Conservation (phyloP, 2,113 vertebrate genomes). For the Eptesicus fuscus region DNA sequence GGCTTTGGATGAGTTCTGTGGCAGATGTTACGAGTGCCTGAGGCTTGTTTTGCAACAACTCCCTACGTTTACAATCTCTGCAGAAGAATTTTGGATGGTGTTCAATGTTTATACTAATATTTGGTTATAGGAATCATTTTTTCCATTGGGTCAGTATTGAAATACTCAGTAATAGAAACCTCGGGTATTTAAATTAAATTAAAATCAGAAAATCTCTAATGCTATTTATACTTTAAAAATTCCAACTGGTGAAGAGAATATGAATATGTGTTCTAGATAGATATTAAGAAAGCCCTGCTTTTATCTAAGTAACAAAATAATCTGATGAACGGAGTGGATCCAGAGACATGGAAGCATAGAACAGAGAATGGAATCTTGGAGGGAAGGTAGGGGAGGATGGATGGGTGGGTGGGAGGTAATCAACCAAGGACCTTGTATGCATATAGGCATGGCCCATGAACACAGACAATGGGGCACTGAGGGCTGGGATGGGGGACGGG, state of each 20-base stretch:
- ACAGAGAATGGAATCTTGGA: too few relatives aligned
- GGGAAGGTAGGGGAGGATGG: too few relatives aligned
- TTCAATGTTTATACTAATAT: background rate
- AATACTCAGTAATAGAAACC: background rate
- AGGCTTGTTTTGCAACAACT: background rate
- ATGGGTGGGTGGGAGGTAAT: too few relatives aligned
- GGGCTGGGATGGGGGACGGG: too few relatives aligned
- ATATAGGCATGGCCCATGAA: too few relatives aligned
- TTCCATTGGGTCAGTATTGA: background rate
- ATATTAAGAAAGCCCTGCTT: background rate
- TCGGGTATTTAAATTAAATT: constrained; percentile 2
- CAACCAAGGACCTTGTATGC: too few relatives aligned
- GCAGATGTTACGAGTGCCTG: background rate
- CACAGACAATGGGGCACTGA: too few relatives aligned
- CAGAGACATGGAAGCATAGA: too few relatives aligned
- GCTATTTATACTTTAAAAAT: constrained; percentile 12
- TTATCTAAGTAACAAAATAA: background rate
- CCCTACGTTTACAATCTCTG: background rate
- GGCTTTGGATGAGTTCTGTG: background rate
- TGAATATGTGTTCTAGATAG: background rate
- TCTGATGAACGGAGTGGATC: too few relatives aligned
- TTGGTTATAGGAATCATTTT: background rate
- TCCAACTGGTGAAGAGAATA: background rate
- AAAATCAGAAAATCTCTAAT: background rate
- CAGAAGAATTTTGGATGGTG: background rate